phyloP scores from a whole-genome alignment of 1,140 invertebrate genomes.

The Rhagoletis pomonella region DNA sequence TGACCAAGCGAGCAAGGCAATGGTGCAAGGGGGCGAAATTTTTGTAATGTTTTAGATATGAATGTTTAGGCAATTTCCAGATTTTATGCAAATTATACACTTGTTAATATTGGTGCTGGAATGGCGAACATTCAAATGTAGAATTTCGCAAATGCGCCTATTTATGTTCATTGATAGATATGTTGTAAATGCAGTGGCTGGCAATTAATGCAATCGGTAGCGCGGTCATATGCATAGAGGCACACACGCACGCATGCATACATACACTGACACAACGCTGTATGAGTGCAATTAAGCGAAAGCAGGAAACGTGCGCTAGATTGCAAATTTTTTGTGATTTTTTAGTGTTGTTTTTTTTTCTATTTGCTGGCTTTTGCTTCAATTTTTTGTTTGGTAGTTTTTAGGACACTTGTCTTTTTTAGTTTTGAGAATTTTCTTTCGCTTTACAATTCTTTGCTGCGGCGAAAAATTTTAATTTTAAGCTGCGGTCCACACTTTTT shows the following conservation, averaged over 20 bases:
- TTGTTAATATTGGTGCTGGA: neutral
- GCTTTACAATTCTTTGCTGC: neutral
- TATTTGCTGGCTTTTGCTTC: neutral
- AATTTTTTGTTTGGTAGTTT: neutral
- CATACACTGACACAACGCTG: neutral
- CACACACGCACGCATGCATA: neutral
- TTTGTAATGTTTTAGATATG: neutral
- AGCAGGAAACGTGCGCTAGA: neutral
- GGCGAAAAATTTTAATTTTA: neutral
- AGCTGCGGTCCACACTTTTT: neutral
- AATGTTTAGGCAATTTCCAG: neutral
- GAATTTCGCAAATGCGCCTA: neutral
- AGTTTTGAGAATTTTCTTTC: neutral
- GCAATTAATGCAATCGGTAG: neutral
- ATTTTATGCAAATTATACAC: neutral
- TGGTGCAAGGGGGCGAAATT: neutral
- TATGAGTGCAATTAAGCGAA: neutral
- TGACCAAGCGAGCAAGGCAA: slow-evolving; percentile 60
- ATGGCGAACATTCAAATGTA: neutral
- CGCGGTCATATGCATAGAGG: no score
- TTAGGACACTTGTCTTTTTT: neutral
- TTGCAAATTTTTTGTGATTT: neutral
- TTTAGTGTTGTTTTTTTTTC: neutral
- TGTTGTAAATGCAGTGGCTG: neutral
- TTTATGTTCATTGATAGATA: neutral